Conservation (phyloP, 2,113 vertebrate species). For the Symphodus melops region DNA sequence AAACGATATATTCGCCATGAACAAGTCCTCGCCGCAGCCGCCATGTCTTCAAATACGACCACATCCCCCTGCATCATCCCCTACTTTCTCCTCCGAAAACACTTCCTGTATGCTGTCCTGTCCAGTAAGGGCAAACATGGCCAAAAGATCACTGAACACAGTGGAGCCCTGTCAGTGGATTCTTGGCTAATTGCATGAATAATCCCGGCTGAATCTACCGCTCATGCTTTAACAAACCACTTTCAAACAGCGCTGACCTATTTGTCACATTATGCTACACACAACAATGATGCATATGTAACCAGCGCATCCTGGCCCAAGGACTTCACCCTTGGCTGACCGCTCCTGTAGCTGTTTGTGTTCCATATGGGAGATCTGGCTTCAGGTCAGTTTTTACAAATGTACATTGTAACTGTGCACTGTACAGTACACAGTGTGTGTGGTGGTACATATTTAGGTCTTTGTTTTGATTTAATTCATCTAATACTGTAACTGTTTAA, state of each 20-base stretch:
- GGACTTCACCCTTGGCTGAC: constrained; percentile 56
- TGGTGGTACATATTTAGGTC: not conserved
- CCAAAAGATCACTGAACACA: too few species aligned
- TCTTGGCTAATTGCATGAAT: constrained; percentile 9
- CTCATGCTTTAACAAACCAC: not conserved
- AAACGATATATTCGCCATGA: too few species aligned
- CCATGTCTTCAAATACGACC: too few species aligned
- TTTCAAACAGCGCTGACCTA: not conserved
- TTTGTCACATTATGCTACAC: constrained; percentile 3
- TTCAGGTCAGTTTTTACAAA: constrained; percentile 16
- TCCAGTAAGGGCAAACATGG: too few species aligned
- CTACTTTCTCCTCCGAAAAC: too few species aligned
- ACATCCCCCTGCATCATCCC: too few species aligned
- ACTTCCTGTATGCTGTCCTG: too few species aligned
- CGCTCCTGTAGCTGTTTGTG: constrained; percentile 24
- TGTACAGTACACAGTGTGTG: not conserved
- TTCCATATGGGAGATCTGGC: constrained; percentile 37
- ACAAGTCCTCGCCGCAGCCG: too few species aligned
- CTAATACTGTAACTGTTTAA: not conserved
- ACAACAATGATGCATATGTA: constrained; percentile 9
- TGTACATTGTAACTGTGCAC: not conserved
- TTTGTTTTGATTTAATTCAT: not conserved
- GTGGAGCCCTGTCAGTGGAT: not conserved
- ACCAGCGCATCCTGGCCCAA: constrained; percentile 26
- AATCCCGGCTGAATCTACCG: not conserved